These are phyloP conservation scores for Taenioides sp. DNA, from an alignment of 2,797 vertebrate species.

Conservation along the genomic window DNA sequence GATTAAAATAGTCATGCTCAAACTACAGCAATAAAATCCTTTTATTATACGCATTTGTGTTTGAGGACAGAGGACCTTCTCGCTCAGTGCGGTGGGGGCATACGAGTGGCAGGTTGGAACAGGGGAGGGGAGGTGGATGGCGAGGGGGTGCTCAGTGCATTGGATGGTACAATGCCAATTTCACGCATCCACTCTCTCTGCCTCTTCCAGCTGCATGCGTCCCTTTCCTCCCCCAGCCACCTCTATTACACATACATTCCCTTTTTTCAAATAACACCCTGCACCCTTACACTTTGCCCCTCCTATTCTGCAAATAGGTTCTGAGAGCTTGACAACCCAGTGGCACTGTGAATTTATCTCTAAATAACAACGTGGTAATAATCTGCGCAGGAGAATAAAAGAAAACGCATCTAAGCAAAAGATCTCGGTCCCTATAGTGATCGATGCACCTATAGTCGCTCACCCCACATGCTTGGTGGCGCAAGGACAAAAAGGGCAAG, in stretches of 20 bases:
- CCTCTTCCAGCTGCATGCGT: slow-evolving; percentile 71
- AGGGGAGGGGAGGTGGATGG: slow-evolving; percentile 11
- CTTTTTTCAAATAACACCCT: slow-evolving; percentile 10
- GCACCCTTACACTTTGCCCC: slow-evolving; percentile 17
- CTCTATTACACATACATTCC: slow-evolving; percentile 17
- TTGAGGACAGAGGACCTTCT: slow-evolving; percentile 28
- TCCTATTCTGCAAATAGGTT: slow-evolving; percentile 39
- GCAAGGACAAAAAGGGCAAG: too few species aligned
- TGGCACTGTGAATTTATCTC: slow-evolving; percentile 56
- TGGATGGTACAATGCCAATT: slow-evolving; percentile 75
- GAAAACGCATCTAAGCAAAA: slow-evolving; percentile 37
- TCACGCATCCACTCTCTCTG: slow-evolving; percentile 75
- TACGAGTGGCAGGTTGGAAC: slow-evolving; percentile 33
- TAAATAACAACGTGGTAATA: slow-evolving; percentile 58
- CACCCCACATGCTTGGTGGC: background rate
- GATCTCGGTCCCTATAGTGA: slow-evolving; percentile 28
- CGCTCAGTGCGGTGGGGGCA: slow-evolving; percentile 31
- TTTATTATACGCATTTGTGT: background rate
- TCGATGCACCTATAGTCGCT: slow-evolving; percentile 34
- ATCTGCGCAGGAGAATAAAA: slow-evolving; percentile 33
- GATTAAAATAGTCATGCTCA: background rate
- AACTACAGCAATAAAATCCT: background rate
- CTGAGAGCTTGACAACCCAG: slow-evolving; percentile 46
- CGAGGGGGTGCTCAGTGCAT: slow-evolving; percentile 45
- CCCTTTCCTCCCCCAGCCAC: slow-evolving; percentile 49